Percentiles rank a stretch among this genome's conserved stretches.
phyloP scores from a whole-genome alignment of 2,888 invertebrate genomes.

The Nezara viridula region DNA sequence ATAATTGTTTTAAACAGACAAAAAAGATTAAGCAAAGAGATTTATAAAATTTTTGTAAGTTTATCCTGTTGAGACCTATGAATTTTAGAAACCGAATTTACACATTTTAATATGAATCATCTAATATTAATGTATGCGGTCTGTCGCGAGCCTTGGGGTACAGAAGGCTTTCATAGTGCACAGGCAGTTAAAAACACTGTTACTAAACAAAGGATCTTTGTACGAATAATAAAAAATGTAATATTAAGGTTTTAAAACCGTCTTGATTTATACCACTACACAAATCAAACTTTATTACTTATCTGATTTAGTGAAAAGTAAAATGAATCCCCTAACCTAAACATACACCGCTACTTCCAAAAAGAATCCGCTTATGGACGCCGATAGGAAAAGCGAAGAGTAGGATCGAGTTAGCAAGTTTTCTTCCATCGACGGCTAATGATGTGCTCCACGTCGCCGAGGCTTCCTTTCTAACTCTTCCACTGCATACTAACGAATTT shows the following conservation, averaged over 20 bases:
- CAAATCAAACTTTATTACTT: neutral
- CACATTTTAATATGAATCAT: no score
- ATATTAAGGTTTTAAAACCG: neutral
- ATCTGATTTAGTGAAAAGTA: neutral
- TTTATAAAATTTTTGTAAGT: no score
- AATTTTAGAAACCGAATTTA: no score
- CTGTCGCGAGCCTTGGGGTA: no score
- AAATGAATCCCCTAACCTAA: neutral
- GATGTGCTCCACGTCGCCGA: slow-evolving; percentile 53
- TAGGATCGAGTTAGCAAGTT: slow-evolving; percentile 6
- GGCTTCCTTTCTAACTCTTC: slow-evolving; percentile 51
- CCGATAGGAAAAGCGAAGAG: neutral
- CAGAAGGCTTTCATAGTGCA: no score
- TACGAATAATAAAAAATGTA: no score
- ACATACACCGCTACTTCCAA: neutral
- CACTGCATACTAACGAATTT: slow-evolving; percentile 56
- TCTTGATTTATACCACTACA: neutral
- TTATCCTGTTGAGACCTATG: no score
- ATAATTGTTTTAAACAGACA: no score
- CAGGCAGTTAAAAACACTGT: no score
- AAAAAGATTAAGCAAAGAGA: no score
- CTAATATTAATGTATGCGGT: no score
- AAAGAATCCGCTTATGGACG: neutral
- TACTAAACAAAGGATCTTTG: no score
- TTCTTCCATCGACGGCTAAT: neutral